Evolutionary conservation across 2,888 invertebrate species (phyloP).

Genomic region (Plutella xylostella): DNA sequence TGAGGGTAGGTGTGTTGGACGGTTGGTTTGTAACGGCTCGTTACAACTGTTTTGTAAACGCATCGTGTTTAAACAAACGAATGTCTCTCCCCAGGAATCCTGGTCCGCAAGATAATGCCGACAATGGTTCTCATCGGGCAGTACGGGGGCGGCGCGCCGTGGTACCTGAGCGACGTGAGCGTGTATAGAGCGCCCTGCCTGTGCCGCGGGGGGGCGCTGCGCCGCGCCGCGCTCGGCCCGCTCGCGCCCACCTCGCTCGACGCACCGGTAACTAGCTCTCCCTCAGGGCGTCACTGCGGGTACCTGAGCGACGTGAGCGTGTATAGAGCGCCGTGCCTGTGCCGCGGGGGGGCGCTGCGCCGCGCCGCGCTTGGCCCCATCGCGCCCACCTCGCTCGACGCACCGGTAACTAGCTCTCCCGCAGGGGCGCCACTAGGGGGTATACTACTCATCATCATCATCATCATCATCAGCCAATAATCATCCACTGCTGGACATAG

Average conservation of each 20-base stretch:
- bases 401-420: too few relatives aligned
- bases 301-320: slow-evolving; percentile 65
- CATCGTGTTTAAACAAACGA: too few relatives aligned
- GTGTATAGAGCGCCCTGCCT: slow-evolving; percentile 67
- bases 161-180: slow-evolving; percentile 64
- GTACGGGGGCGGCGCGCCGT: slow-evolving; percentile 37
- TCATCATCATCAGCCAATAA: too few relatives aligned
- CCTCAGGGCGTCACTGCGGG: slow-evolving; percentile 23
- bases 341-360: slow-evolving; percentile 4
- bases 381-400: too few relatives aligned
- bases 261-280: neutral
- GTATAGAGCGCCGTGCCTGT: slow-evolving; percentile 62
- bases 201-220: slow-evolving; percentile 4
- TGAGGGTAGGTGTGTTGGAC: too few relatives aligned
- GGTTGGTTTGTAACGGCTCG: too few relatives aligned
- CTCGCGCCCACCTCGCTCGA: neutral
- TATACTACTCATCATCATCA: too few relatives aligned
- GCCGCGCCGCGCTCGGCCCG: slow-evolving; percentile 2
- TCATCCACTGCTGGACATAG: too few relatives aligned
- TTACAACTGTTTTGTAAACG: too few relatives aligned
- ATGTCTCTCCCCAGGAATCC: slow-evolving; percentile 36
- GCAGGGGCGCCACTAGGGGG: too few relatives aligned
- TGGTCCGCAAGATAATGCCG: slow-evolving; percentile 69
- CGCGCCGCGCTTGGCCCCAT: slow-evolving; percentile 1
- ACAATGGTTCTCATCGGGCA: slow-evolving; percentile 68